These are phyloP conservation scores for Schizothorax lantsangensis DNA, from an alignment of 2,797 vertebrate species.

Conservation along the genomic window DNA sequence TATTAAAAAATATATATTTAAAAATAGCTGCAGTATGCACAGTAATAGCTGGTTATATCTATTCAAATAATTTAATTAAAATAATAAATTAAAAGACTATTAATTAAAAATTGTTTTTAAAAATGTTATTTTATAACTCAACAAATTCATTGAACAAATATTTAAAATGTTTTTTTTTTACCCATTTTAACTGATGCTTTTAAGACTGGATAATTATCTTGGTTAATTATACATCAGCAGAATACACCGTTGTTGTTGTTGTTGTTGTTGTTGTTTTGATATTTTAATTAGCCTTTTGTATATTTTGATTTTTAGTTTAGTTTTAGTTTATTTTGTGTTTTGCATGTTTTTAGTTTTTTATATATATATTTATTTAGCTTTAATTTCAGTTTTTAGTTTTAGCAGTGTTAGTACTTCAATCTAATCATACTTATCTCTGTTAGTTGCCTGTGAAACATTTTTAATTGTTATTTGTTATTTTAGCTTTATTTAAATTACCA, in stretches of 20 bases:
- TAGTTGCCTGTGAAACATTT: neutral
- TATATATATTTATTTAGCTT: neutral
- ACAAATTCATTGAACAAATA: neutral
- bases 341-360: neutral
- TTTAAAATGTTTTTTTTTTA: neutral
- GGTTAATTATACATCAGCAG: neutral
- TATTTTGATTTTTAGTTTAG: neutral
- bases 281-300: neutral
- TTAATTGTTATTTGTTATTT: neutral
- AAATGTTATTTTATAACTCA: neutral
- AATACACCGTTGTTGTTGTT: neutral
- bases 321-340: neutral
- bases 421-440: neutral
- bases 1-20: too few species aligned
- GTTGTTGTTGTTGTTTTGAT: neutral
- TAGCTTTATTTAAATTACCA: neutral
- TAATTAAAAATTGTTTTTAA: neutral
- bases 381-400: neutral
- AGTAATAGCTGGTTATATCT: neutral
- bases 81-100: neutral
- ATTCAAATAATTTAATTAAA: neutral
- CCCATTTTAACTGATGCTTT: neutral
- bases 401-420: neutral
- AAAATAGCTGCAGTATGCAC: neutral
- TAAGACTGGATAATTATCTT: neutral